phyloP scores from a whole-genome alignment of 2,888 invertebrate species.

The Agonopterix subpropinquella region DNA sequence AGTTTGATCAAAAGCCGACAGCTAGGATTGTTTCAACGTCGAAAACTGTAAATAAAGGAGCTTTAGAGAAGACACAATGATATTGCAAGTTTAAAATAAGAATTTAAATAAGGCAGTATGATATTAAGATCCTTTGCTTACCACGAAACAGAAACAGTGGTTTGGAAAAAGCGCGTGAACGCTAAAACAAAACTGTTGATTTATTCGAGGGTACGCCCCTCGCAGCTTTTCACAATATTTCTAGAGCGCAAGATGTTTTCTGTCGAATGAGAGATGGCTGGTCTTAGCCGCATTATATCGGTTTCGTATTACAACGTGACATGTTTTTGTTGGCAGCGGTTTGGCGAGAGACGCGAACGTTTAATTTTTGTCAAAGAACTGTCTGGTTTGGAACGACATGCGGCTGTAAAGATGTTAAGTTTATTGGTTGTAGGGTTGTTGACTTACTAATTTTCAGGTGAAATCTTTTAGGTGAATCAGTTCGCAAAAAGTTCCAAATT shows the following conservation, averaged over 20 bases:
- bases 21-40: too few species aligned
- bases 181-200: conserved; percentile 55
- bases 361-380: conserved; percentile 20
- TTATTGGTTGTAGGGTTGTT: conserved; percentile 2
- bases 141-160: conserved; percentile 15
- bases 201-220: conserved; percentile 40
- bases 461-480: too few species aligned
- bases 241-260: conserved; percentile 66
- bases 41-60: too few species aligned
- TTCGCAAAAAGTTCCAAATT: too few species aligned
- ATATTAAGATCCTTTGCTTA: too few species aligned
- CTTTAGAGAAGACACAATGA: too few species aligned
- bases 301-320: conserved; percentile 36
- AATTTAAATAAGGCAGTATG: too few species aligned
- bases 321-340: conserved; percentile 61
- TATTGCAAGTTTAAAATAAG: too few species aligned
- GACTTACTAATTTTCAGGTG: too few species aligned
- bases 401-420: conserved; percentile 9
- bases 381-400: not conserved
- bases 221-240: conserved; percentile 63
- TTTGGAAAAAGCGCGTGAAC: conserved; percentile 50
- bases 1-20: too few species aligned
- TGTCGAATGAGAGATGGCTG: conserved; percentile 57
- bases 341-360: conserved; percentile 16
- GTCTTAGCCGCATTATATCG: conserved; percentile 46